Base-by-base conservation (phyloP, 2,113 vertebrate species). In the Ursus arctos region DNA sequence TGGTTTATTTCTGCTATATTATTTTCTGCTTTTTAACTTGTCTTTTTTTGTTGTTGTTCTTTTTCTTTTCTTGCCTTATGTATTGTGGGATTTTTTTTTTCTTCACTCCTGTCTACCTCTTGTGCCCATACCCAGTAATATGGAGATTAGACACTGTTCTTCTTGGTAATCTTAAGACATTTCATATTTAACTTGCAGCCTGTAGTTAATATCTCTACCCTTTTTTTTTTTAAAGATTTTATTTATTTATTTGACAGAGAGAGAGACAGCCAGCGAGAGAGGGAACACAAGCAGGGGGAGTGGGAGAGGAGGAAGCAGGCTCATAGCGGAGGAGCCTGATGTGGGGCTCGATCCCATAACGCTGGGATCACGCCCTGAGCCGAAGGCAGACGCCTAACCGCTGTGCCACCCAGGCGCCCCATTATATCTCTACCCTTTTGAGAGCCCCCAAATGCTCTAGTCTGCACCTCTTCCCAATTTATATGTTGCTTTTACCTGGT, bases 21-120 rank as follows among this genome's bases (percentile, higher is more conserved):
- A 55, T 86, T 55, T 93, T 82, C n/a, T 47, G 47, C 57, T 88
- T 92, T 85, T 28, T 88, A 33, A 82, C 19, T 80, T 96, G 63
- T 3, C 7, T 7, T 86, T 80, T 59, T 7, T 86, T 80, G 53
- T 59, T 28, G 19, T 18, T 57, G 9, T 74, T 80, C 19, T 85
- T 80, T 80, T 67, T 76, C 28, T 81, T 82, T 67, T 19, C 11
- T 85, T 65, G 43, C 47, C 28, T 36, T 28, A 36, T 63, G 16
- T 92, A 24, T 47, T 92, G 31, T 57, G 43, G 14, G 6, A 7
- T 47, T 65, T 26, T 71, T 43, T 15, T 4, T 36, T 14, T 14
- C 67, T 59, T 57, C 2, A n/a, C 77, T 69, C 51, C 11, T 71
- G 5, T 33, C 33, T 8, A 28, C 40, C 12, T 5, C 9, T 28